These are phyloP conservation scores for Clostera curtula DNA, from an alignment of 2,888 invertebrate genomes.

Conservation along the genomic window DNA sequence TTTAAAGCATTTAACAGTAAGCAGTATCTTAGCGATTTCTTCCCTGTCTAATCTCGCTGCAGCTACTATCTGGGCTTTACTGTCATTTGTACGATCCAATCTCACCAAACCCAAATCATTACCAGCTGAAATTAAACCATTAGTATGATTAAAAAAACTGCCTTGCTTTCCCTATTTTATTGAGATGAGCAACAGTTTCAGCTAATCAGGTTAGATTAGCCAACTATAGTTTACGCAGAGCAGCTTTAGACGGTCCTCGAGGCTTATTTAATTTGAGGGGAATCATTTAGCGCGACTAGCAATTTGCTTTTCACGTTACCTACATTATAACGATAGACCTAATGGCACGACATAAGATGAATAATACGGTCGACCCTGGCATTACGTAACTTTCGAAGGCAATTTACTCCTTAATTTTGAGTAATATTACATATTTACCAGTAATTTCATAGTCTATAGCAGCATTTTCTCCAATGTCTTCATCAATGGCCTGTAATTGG, in stretches of 20 bases:
- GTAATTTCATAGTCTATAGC: slow-evolving; percentile 83
- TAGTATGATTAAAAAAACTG: neutral
- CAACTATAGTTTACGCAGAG: too few species aligned
- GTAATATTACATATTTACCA: slow-evolving; percentile 39
- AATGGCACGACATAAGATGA: too few species aligned
- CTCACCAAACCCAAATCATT: slow-evolving; percentile 79
- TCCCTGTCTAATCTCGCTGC: slow-evolving; percentile 81
- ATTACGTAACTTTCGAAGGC: too few species aligned
- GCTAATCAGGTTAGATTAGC: too few species aligned
- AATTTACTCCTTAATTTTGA: neutral
- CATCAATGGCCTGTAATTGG: slow-evolving; percentile 80
- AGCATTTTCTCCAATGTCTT: slow-evolving; percentile 84
- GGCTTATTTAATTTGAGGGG: too few species aligned
- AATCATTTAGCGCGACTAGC: too few species aligned
- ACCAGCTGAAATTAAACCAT: slow-evolving; percentile 71
- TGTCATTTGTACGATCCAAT: slow-evolving; percentile 78
- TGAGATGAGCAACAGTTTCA: too few species aligned
- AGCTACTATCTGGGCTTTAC: slow-evolving; percentile 76
- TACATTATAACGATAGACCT: too few species aligned
- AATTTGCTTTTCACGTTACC: too few species aligned
- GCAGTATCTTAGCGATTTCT: slow-evolving; percentile 61
- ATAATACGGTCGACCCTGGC: too few species aligned
- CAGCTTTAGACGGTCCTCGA: too few species aligned
- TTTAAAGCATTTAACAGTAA: slow-evolving; percentile 84
- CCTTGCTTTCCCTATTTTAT: too few species aligned